Base-by-base conservation (phyloP, 2,797 vertebrate genomes). In the Sebastes variabilis region DNA sequence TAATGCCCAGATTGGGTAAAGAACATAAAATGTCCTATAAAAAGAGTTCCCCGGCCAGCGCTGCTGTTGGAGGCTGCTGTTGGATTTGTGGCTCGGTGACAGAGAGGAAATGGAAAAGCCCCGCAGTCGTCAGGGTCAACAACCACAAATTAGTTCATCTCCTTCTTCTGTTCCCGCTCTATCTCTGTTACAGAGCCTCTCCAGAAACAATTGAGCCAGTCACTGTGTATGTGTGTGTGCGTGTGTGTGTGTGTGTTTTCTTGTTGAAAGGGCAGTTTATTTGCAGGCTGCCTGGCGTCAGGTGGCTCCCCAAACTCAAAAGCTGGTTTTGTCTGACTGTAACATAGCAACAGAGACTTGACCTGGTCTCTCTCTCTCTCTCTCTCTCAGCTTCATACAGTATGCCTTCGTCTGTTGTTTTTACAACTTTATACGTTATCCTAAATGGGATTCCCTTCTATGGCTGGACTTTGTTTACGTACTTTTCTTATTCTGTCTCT, bases 31-130 rank as follows among this genome's bases (percentile, higher is more conserved):
- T 18, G n/a, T 67, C 27, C n/a, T 6, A 3, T 2, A 2, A 60
- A 22, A 25, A 6, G 14, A 12, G 16, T 14, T 14, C 8, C 3
- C 30, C 0, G 14, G 0, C 16, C 54, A 11, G 46, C 1, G 4
- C 30, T 7, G 73, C 29, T 32, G 58, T 22, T 13, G 13, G 12
- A 38, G 27, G 61, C 54, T 36, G 67, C 68, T 75, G 80, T 24
- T 49, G 56, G 79, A 66, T 58, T 22, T 14, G 75, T 66, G 82
- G 62, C 62, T 77, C 65, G 0, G 62, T 68, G 83, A 80, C 69
- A 24, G 75, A 66, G n/a, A 81, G 87, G 85, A 90, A 90, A 90
- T 85, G 73, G 80, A 79, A 89, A 81, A 81, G 62, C 66, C 25
- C 56, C 2, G 30, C 81, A 14, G 79, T 69, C 79, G 11, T 80